phyloP scores from a whole-genome alignment of 2,888 invertebrate species.

The Pycnomerus fuliginosus region DNA sequence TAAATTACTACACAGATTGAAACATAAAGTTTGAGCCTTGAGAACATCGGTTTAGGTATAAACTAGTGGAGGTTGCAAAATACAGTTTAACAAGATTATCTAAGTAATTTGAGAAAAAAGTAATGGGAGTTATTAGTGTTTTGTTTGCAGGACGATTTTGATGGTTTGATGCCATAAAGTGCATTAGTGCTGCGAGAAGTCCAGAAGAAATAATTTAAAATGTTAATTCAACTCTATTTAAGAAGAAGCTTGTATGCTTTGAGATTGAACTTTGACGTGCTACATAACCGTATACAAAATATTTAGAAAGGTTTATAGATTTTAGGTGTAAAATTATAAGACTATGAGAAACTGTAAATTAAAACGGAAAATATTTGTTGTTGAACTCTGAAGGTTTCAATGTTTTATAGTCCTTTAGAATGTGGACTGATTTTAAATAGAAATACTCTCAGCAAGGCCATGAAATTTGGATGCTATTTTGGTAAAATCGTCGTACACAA shows the following conservation, averaged over 20 bases:
- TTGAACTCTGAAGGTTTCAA: conserved; percentile 24
- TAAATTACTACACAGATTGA: no score
- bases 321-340: conserved; percentile 23
- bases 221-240: conserved; percentile 31
- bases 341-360: conserved; percentile 23
- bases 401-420: conserved; percentile 35
- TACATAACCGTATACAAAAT: conserved; percentile 23
- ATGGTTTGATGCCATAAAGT: conserved; percentile 35
- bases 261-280: conserved; percentile 25
- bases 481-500: conserved; percentile 23
- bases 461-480: conserved; percentile 29
- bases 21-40: no score
- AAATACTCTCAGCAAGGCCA: conserved; percentile 17
- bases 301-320: conserved; percentile 23
- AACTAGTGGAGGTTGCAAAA: no score
- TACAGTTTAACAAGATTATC: no score
- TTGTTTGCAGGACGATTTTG: conserved; percentile 36
- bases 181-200: conserved; percentile 6
- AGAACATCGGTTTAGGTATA: no score
- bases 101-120: no score
- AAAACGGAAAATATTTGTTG: conserved; percentile 20
- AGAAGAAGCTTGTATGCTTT: conserved; percentile 32
- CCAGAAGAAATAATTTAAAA: conserved; percentile 18
- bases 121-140: no score
- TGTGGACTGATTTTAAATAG: conserved; percentile 35